A percentile compares a stretch with the other conserved stretches of the same genome.
Conservation (phyloP, 2,797 vertebrate species). For the Muscicapa striata region DNA sequence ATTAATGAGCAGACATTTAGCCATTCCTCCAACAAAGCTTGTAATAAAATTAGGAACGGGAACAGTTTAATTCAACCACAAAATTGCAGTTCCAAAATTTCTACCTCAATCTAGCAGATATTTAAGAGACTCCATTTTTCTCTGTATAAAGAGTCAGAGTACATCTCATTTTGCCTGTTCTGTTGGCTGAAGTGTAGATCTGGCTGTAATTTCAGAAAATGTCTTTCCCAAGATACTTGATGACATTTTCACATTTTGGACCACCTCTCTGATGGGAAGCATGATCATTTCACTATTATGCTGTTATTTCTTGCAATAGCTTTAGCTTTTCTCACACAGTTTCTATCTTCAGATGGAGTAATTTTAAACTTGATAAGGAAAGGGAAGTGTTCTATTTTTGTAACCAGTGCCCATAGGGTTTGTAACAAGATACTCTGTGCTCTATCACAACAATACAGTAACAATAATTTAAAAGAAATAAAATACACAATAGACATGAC, state of each 20-base stretch:
- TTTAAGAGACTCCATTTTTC: not conserved
- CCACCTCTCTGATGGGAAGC: slow-evolving; percentile 12
- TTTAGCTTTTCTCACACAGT: not conserved
- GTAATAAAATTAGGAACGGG: slow-evolving; percentile 39
- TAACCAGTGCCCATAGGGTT: not conserved
- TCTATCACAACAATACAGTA: not conserved
- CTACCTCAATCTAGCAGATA: not conserved
- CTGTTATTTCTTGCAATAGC: slow-evolving; percentile 5
- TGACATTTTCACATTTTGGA: slow-evolving; percentile 38
- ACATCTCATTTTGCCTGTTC: not conserved
- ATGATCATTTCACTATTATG: slow-evolving; percentile 29
- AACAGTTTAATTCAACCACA: slow-evolving; percentile 37
- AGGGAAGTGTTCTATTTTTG: not conserved
- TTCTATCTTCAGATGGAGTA: not conserved
- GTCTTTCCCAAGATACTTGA: not conserved
- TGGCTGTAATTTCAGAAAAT: slow-evolving; percentile 29
- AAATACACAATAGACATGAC: not conserved
- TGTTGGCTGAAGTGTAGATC: not conserved
- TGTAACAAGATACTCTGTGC: not conserved
- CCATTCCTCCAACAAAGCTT: slow-evolving; percentile 34
- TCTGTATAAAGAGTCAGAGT: not conserved
- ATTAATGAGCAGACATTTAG: slow-evolving; percentile 49
- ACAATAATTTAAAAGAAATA: slow-evolving; percentile 8
- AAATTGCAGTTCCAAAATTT: slow-evolving; percentile 11
- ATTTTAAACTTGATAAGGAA: slow-evolving; percentile 2